Evolutionary conservation across 1,140 invertebrate species (phyloP), one percentile per base, ranked within the genome.

Genomic region (Liolophura sinensis): DNA sequence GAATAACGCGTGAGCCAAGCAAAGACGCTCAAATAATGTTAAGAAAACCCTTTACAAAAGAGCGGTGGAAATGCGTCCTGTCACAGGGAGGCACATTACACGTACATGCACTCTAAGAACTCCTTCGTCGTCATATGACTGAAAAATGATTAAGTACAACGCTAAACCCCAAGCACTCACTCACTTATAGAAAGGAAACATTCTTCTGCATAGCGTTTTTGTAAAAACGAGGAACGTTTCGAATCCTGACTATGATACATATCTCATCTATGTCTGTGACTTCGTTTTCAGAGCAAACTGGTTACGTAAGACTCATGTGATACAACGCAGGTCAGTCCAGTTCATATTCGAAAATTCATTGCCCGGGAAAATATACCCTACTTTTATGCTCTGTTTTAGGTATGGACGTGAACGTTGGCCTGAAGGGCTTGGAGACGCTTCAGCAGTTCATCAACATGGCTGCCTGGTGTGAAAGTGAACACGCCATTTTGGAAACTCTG

Each of bases 391-490:
- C n/a, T 61, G 50, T 76, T 76, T 15, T 72, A 81, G 81, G 81
- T 27, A 67, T 81, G 69, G 79, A 82, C 67, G 73, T 82, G 14
- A 82, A 82, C 62, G 62, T 80, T 1, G 78, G 74, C 12, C 67
- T 82, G 15, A 70, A 73, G 51, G 75, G 79, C 4, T 65, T 82
- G 20, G 68, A 68, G 65, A 68, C 76, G 12, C 68, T 81, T 18
- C 62, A 68, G n/a, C 68, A 65, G 18, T 81, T 82, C 67, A 69
- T 82, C 9, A 65, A 71, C 20, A 70, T 68, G 62, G 66, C 74
- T 15, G 67, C 73, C n/a, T 66, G 72, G 54, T 78, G 76, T 3
- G 72, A 78, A 48, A 75, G 71, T 1, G 81, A 81, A 63, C 72
- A 77, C 67, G 58, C 74, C 52, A 78, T 82, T 55, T 64, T 75